Conservation (phyloP, 2,113 vertebrate species). For the Caranx melampygus region DNA sequence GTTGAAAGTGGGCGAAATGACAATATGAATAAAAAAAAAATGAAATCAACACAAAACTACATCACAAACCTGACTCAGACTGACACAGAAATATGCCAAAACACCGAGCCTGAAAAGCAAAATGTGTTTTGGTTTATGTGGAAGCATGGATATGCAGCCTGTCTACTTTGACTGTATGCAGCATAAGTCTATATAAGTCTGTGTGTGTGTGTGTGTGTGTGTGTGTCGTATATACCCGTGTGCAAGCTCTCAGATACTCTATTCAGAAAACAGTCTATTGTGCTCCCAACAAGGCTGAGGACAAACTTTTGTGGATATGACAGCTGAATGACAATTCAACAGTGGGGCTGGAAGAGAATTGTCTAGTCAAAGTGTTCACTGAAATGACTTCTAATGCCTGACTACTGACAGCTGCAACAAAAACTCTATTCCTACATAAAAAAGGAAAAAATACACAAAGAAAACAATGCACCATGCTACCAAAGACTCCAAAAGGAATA, state of each 20-base stretch:
- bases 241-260: constrained; percentile 40
- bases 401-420: constrained; percentile 73
- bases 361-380: constrained; percentile 68
- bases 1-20: constrained; percentile 32
- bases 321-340: constrained; percentile 74
- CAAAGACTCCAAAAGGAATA: constrained; percentile 49
- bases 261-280: constrained; percentile 64
- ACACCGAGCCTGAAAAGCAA: constrained; percentile 17
- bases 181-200: background rate
- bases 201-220: constrained; percentile 14
- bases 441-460: constrained; percentile 37
- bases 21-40: constrained; percentile 41
- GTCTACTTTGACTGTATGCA: constrained; percentile 19
- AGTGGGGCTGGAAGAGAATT: constrained; percentile 57
- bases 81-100: constrained; percentile 46
- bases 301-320: constrained; percentile 73
- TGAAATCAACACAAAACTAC: constrained; percentile 30
- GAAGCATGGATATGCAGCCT: constrained; percentile 7
- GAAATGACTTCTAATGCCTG: constrained; percentile 63
- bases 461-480: constrained; percentile 52
- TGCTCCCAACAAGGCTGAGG: constrained; percentile 60
- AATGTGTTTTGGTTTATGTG: constrained; percentile 38
- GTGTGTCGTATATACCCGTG: constrained; percentile 4
- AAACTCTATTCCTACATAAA: constrained; percentile 43
- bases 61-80: constrained; percentile 12